Evolutionary conservation across 2,888 invertebrate genomes (phyloP), one percentile per base, ranked within the genome.

Genomic region (Unio delphinus): DNA sequence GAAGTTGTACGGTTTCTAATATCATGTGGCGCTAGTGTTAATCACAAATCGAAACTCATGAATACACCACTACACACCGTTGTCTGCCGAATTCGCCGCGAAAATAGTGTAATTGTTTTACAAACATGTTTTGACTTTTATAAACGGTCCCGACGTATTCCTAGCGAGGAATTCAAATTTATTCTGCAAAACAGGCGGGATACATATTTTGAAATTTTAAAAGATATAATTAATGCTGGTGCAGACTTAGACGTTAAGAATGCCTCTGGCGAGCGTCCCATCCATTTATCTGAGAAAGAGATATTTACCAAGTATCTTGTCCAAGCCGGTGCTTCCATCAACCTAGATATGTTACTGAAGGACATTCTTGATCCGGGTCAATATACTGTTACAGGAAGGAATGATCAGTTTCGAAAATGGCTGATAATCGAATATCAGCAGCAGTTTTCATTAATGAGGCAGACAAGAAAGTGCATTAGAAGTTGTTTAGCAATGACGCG

Each of bases 61-160:
- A 67, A 72, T 30, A 68, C 73, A 26, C 58, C 74, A 3, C 30
- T 77, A 34, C 62, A 73, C 54, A 34, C 45, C 45, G 45, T 45
- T 45, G 45, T 45, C 11, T 45, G 45, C 45, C 45, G 45, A 45
- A 45, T 45, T 15, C 45, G 45, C 45, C 45, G 45, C 11, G 45
- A 45, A 45, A 45, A 45, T 45, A 45, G 45, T 45, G 45, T 45
- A 11, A 45, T 45, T 45, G 61, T 65, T 18, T 30, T 70, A 5
- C 45, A 64, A 26, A 73, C 77, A 17, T 67, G 70, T 17, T 77
- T 77, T 55, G 61, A 74, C 45, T 77, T 65, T n/a, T 73, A 74
- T 57, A 70, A 72, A 65, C 63, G 77, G 26, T 67, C 64, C 8
- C 45, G 67, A 59, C 34, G 61, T 2, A 77, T 74, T 56, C 74